Conservation (phyloP, 2,888 invertebrate genomes). For the Saturnia pavonia region DNA sequence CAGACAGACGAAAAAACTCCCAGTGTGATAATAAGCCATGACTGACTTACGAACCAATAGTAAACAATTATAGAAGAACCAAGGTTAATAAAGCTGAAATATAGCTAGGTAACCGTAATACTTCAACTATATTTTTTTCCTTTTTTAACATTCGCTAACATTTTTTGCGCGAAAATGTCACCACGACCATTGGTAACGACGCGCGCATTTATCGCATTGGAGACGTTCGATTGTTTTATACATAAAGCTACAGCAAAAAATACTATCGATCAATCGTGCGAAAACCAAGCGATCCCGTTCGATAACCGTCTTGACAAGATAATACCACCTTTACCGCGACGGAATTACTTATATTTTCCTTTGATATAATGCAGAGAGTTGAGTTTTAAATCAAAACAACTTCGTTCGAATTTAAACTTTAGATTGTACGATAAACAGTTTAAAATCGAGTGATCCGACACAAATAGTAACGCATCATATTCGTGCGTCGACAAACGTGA, state of each 20-base stretch:
- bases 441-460: conserved; percentile 34
- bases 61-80: conserved; percentile 16
- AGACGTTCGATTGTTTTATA: conserved; percentile 80
- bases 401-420: conserved; percentile 44
- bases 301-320: conserved; percentile 50
- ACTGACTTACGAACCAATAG: conserved; percentile 10
- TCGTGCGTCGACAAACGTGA: conserved; percentile 72
- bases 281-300: conserved; percentile 71
- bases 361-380: conserved; percentile 41
- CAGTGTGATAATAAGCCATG: not conserved
- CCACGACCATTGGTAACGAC: conserved; percentile 65
- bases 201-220: conserved; percentile 68
- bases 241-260: conserved; percentile 79
- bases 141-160: conserved; percentile 23
- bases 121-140: conserved; percentile 25
- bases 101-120: conserved; percentile 18
- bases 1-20: not conserved
- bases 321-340: conserved; percentile 38
- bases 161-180: conserved; percentile 49
- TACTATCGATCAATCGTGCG: conserved; percentile 82
- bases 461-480: conserved; percentile 64
- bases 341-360: conserved; percentile 39
- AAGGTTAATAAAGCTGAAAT: conserved; percentile 19
- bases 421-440: conserved; percentile 34
- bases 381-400: conserved; percentile 27